Conservation (phyloP, 2,113 vertebrate species). For the Rhagologus leucostigma region DNA sequence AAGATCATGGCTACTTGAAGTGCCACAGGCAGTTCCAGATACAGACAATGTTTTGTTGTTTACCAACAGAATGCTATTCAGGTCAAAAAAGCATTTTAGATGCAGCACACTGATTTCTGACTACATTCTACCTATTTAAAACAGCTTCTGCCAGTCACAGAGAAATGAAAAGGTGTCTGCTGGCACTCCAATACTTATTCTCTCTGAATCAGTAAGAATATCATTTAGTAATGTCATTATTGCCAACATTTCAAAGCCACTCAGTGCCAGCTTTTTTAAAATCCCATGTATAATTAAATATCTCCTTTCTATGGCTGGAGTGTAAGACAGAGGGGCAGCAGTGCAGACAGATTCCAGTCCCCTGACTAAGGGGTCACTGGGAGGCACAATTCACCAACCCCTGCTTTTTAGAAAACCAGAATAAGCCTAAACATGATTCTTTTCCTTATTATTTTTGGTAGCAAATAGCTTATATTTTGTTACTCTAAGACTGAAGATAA, state of each 20-base stretch:
- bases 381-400: background rate
- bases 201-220: constrained; percentile 1
- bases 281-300: background rate
- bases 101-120: background rate
- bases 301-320: background rate
- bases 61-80: background rate
- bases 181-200: background rate
- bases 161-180: background rate
- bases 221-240: constrained; percentile 8
- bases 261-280: background rate
- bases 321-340: background rate
- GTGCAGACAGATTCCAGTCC: background rate
- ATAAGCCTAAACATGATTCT: background rate
- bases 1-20: background rate
- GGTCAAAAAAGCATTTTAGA: background rate
- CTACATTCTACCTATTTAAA: background rate
- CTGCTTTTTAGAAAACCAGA: background rate
- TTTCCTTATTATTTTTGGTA: background rate
- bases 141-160: background rate
- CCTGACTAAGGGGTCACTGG: background rate
- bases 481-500: background rate
- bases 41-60: background rate
- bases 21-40: background rate
- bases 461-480: background rate
- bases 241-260: constrained; percentile 7